Base-by-base conservation (phyloP, 1,140 invertebrate genomes). In the Globodera rostochiensis region DNA sequence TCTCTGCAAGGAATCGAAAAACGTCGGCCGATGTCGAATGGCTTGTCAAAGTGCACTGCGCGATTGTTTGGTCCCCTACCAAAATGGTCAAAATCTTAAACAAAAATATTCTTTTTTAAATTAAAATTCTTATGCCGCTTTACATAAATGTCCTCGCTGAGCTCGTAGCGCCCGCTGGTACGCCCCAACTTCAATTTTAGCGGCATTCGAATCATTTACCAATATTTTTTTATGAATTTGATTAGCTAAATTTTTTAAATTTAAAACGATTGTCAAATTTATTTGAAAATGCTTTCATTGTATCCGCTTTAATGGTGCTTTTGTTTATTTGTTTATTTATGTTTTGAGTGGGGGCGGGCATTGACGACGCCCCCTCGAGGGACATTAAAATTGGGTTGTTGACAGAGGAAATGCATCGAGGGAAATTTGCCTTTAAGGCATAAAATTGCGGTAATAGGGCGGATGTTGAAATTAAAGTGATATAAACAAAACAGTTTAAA, bases 161-260 rank as follows among this genome's bases (percentile, higher is more conserved):
- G 84, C n/a, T 87, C 86, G 71, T 87, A 87, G n/a, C 87, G 74
- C 21, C 86, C 86, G 66, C 84, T 86, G 60, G 86, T 87, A 50
- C 87, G 86, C 67, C 87, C 86, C 66, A 67, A 79, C 74, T 86
- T 87, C 21, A 88, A 60, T 77, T 88, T 87, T 6, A 88, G 84
- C 9, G 86, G 87, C 83, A 85, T 86, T 36, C 86, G 81, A 60
- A 87, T 86, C 81, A 82, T 82, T 64, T 64, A n/a, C 15, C 5
- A 64, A 64, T 19, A 64, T 19, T 19, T 25, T 25, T 50, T 53
- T 53, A 53, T 53, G 50, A 53, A 2, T 53, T 53, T 53, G 3
- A 4, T 53, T 53, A 13, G 50, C 50, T 53, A 53, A 7, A 53
- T 36, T 36, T 36, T 36, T 36, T 36, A 36, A 36, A 36, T 36